Evolutionary conservation across 2,888 invertebrate genomes (phyloP).

Genomic region (Eledona agricola): DNA sequence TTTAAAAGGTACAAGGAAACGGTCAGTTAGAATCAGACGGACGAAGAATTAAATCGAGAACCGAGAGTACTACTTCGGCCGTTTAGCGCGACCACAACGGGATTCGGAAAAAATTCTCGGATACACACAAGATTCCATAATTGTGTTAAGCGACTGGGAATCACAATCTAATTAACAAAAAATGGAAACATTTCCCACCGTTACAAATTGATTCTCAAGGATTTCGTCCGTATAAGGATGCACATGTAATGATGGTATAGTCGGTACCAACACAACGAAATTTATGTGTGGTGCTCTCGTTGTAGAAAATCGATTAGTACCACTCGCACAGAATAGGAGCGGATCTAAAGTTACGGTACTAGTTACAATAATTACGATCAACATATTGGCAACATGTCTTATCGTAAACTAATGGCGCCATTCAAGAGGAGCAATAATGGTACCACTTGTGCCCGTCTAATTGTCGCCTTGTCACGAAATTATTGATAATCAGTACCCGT

Average conservation of each 20-base stretch:
- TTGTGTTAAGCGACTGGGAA: too few relatives aligned
- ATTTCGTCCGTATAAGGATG: too few relatives aligned
- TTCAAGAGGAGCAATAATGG: not conserved
- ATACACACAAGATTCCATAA: too few relatives aligned
- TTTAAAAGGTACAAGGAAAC: slow-evolving; percentile 18
- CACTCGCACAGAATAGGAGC: slow-evolving; percentile 5
- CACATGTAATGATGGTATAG: too few relatives aligned
- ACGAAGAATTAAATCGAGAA: slow-evolving; percentile 6
- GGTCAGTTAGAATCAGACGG: slow-evolving; percentile 13
- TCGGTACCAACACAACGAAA: too few relatives aligned
- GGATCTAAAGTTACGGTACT: slow-evolving; percentile 7
- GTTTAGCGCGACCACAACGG: too few relatives aligned
- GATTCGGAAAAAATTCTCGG: too few relatives aligned
- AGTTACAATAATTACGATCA: slow-evolving; percentile 6
- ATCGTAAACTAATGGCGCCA: slow-evolving; percentile 6
- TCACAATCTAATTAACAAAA: too few relatives aligned
- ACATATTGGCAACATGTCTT: slow-evolving; percentile 4
- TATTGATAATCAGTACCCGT: slow-evolving; percentile 21
- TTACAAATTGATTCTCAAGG: too few relatives aligned
- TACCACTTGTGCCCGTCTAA: slow-evolving; percentile 1
- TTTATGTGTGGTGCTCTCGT: slow-evolving; percentile 3
- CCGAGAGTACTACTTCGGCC: slow-evolving; percentile 11
- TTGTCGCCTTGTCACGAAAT: slow-evolving; percentile 4
- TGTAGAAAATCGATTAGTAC: slow-evolving; percentile 13
- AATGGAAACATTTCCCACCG: too few relatives aligned